Percentiles rank a stretch among this genome's conserved stretches.
Evolutionary conservation across 2,113 vertebrate species (phyloP).

Genomic region (Tupaia chinensis): DNA sequence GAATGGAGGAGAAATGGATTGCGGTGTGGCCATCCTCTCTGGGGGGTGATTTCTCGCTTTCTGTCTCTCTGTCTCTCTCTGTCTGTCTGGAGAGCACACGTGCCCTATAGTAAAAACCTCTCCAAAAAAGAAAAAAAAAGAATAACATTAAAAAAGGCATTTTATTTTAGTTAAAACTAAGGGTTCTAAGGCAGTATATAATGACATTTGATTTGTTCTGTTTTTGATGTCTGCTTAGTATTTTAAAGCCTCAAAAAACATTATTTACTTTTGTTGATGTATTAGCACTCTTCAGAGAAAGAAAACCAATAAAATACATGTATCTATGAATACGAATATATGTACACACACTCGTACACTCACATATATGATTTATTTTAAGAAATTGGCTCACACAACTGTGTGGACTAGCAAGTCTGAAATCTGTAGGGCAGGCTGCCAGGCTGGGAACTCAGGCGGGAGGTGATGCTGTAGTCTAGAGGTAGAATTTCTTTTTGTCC

Average conservation of each 20-base stretch:
- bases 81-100: too few relatives aligned
- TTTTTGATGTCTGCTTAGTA: background rate
- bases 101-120: too few relatives aligned
- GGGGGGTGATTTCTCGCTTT: too few relatives aligned
- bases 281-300: background rate
- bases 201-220: background rate
- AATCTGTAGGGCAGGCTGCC: background rate
- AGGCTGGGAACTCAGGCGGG: background rate
- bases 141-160: conserved; percentile 58
- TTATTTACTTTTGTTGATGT: background rate
- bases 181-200: conserved; percentile 1
- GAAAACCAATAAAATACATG: background rate
- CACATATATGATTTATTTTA: background rate
- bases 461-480: background rate
- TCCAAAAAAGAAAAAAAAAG: background rate
- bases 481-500: background rate
- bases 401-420: background rate
- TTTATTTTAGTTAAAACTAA: conserved; percentile 62
- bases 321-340: background rate
- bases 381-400: background rate
- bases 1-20: too few relatives aligned
- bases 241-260: background rate
- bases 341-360: background rate
- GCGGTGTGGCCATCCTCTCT: too few relatives aligned
- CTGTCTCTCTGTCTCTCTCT: too few relatives aligned